Evolutionary conservation across 2,113 vertebrate genomes (phyloP).

Genomic region (Neotoma lepida): DNA sequence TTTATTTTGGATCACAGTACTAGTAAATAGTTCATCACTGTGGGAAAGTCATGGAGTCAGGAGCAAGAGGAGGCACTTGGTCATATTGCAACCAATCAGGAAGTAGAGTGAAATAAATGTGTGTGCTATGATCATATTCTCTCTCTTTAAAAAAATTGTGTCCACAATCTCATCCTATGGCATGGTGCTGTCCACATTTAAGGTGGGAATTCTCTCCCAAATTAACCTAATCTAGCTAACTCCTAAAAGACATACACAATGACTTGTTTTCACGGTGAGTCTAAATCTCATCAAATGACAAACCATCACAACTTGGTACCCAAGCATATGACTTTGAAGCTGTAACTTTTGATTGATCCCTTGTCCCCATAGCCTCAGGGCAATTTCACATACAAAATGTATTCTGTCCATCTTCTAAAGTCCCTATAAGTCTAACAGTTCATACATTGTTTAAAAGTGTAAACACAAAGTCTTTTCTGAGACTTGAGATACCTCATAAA

Average conservation of each 20-base stretch:
- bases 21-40: not conserved
- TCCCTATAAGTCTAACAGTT: not conserved
- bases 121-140: not conserved
- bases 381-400: not conserved
- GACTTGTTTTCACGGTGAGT: not conserved
- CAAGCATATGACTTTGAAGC: not conserved
- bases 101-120: not conserved
- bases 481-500: not conserved
- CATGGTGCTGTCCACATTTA: not conserved
- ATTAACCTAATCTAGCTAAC: not conserved
- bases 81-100: not conserved
- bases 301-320: not conserved
- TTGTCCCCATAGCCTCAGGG: not conserved
- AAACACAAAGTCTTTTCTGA: not conserved
- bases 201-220: not conserved
- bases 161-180: not conserved
- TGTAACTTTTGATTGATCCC: not conserved
- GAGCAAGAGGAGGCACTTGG: not conserved
- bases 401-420: not conserved
- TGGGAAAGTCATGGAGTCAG: not conserved
- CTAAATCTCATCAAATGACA: not conserved
- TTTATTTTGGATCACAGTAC: not conserved
- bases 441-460: not conserved
- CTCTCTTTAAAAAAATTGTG: not conserved
- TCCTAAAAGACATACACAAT: not conserved